These are phyloP conservation scores for Xestia c-nigrum DNA, from an alignment of 2,888 invertebrate species.

Conservation along the genomic window DNA sequence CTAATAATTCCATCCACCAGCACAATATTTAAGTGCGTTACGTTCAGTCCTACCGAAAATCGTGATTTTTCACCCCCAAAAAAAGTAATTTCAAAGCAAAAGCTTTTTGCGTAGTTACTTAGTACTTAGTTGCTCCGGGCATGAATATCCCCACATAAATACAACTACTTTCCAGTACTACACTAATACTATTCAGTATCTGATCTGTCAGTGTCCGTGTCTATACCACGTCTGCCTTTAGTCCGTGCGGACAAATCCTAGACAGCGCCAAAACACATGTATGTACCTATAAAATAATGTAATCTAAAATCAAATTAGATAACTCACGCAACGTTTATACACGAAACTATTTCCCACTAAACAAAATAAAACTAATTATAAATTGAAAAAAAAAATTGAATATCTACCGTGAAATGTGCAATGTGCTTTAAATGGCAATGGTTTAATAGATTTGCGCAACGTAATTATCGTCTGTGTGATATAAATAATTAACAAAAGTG, in stretches of 20 bases:
- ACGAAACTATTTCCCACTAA: background rate
- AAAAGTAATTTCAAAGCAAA: no score
- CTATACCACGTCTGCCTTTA: background rate
- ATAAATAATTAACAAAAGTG: conserved; percentile 59
- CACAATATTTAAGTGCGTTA: no score
- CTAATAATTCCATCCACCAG: no score
- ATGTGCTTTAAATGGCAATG: conserved; percentile 39
- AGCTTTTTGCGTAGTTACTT: no score
- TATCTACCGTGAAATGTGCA: conserved; percentile 24
- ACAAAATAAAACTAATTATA: conserved; percentile 9
- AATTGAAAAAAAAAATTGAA: conserved; percentile 7
- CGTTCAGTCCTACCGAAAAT: no score
- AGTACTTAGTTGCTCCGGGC: no score
- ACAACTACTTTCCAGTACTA: background rate
- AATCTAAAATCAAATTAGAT: conserved; percentile 25
- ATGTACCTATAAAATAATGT: background rate
- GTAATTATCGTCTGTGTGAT: conserved; percentile 47
- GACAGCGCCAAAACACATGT: background rate
- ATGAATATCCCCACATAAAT: background rate
- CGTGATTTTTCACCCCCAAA: no score
- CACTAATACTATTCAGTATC: background rate
- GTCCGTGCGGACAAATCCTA: background rate
- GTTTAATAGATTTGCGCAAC: conserved; percentile 59
- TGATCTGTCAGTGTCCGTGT: background rate
- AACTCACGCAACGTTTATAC: conserved; percentile 25